A percentile compares a stretch with the other conserved stretches of the same genome.
These are phyloP conservation scores for Spilosoma lubricipeda DNA, from an alignment of 2,888 invertebrate species.

Conservation along the genomic window DNA sequence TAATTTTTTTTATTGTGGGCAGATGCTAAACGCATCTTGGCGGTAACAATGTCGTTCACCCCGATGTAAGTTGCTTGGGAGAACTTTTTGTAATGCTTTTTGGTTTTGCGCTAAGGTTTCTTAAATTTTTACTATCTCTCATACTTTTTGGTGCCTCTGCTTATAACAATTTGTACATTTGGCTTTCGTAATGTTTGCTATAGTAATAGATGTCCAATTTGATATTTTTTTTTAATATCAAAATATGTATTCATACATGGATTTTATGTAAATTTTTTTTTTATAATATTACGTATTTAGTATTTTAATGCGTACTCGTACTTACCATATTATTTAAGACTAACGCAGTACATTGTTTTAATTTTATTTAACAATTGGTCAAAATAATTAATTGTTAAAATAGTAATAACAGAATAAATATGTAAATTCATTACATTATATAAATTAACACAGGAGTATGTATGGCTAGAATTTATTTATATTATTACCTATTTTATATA, in stretches of 20 bases:
- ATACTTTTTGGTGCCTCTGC: constrained; percentile 25
- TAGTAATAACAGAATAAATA: background rate
- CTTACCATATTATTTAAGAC: no score
- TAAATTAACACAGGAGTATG: no score
- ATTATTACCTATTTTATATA: background rate
- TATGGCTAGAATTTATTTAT: no score
- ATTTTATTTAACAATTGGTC: background rate
- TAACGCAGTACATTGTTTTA: background rate
- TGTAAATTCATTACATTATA: background rate
- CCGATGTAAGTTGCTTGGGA: constrained; percentile 78
- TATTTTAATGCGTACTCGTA: background rate
- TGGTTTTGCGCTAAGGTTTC: constrained; percentile 24
- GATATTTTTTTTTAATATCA: background rate
- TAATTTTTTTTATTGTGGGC: constrained; percentile 55
- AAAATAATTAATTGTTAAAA: background rate
- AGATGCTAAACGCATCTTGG: constrained; percentile 52
- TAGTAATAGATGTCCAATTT: background rate
- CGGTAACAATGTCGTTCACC: constrained; percentile 80
- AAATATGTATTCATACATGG: background rate
- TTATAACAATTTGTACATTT: background rate
- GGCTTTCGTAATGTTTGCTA: background rate
- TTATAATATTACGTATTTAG: background rate
- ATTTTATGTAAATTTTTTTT: background rate
- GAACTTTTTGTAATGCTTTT: constrained; percentile 33
- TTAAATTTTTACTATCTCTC: constrained; percentile 11